Evolutionary conservation across 2,888 invertebrate species (phyloP).

Genomic region (Rhorus exstirpatorius): DNA sequence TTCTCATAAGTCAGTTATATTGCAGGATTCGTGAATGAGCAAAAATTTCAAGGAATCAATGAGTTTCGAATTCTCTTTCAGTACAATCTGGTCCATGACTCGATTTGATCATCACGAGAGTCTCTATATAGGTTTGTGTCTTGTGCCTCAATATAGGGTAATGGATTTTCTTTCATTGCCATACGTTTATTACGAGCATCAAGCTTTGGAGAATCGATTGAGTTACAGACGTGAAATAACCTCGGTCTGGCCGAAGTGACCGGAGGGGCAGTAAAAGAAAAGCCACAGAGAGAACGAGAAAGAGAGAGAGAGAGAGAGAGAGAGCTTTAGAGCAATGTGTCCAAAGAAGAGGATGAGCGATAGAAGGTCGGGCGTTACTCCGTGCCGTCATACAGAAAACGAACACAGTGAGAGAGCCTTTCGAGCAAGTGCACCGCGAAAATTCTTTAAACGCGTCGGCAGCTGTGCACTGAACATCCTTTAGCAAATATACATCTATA

Average conservation of each 20-base stretch:
- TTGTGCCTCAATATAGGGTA: background rate
- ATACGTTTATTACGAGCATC: background rate
- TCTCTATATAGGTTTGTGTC: background rate
- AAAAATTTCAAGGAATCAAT: too few relatives aligned
- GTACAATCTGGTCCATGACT: too few relatives aligned
- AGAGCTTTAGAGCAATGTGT: conserved; percentile 17
- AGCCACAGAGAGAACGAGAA: too few relatives aligned
- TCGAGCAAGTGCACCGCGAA: conserved; percentile 74
- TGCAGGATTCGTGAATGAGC: too few relatives aligned
- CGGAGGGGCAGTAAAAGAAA: background rate
- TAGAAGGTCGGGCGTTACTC: background rate
- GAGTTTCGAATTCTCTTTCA: too few relatives aligned
- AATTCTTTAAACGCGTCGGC: conserved; percentile 82
- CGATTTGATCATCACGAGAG: too few relatives aligned
- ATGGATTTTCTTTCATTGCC: background rate
- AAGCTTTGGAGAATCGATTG: conserved; percentile 31
- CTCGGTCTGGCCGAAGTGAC: conserved; percentile 13
- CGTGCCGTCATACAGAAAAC: background rate
- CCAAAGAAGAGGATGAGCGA: conserved; percentile 7
- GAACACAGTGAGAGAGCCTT: conserved; percentile 20
- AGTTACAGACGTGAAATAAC: conserved; percentile 22
- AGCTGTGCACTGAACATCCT: conserved; percentile 59
- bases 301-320: background rate
- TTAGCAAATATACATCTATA: conserved; percentile 24
- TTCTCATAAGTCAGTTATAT: too few relatives aligned